phyloP scores from a whole-genome alignment of 2,888 invertebrate genomes.

The Catocala nupta region DNA sequence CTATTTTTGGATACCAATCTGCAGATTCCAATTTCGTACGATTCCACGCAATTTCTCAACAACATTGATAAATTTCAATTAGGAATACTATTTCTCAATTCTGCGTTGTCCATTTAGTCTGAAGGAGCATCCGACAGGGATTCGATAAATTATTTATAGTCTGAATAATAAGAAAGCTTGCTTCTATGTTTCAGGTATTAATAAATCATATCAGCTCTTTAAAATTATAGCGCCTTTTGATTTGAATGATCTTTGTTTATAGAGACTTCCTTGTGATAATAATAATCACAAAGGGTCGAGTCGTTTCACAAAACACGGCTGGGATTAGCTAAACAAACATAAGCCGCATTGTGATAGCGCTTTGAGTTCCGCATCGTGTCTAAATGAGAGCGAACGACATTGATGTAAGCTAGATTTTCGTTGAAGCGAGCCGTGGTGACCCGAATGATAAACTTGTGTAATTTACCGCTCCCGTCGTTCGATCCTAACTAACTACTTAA shows the following conservation, averaged over 20 bases:
- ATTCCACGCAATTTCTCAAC: constrained; percentile 35
- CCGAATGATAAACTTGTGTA: too few species aligned
- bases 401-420: background rate
- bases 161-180: constrained; percentile 9
- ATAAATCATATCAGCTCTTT: constrained; percentile 30
- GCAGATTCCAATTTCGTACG: constrained; percentile 35
- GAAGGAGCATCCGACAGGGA: constrained; percentile 21
- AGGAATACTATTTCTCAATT: constrained; percentile 36
- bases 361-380: too few species aligned
- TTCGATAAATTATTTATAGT: constrained; percentile 32
- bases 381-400: too few species aligned
- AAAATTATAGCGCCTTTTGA: background rate
- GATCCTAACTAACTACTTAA: too few species aligned
- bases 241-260: background rate
- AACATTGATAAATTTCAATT: constrained; percentile 35
- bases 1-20: constrained; percentile 34
- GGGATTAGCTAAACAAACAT: too few species aligned
- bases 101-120: constrained; percentile 36
- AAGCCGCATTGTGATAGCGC: too few species aligned
- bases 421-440: background rate
- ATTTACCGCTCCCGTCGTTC: background rate
- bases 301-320: too few species aligned
- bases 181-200: constrained; percentile 16
- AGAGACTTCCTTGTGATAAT: too few species aligned
- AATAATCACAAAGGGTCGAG: too few species aligned